These are phyloP conservation scores for Cylloceria caligata DNA, from an alignment of 2,888 invertebrate genomes.

Conservation along the genomic window DNA sequence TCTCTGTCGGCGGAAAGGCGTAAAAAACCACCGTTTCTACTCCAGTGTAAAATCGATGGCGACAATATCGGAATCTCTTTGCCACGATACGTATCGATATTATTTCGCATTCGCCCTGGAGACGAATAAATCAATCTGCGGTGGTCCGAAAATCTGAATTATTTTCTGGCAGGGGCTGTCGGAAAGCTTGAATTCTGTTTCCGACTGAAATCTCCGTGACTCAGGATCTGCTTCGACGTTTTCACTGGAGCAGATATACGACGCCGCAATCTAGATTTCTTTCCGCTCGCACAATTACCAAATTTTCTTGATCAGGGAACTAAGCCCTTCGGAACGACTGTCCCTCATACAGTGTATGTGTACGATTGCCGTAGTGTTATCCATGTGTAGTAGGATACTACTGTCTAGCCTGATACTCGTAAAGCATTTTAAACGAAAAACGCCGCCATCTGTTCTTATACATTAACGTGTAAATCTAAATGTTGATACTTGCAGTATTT, in stretches of 20 bases:
- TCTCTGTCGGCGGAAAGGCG: constrained; percentile 67
- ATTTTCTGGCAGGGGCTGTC: not conserved
- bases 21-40: constrained; percentile 12
- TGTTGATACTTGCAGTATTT: constrained; percentile 41
- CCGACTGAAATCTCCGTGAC: constrained; percentile 1
- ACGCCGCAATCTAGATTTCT: not conserved
- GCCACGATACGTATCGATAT: constrained; percentile 8
- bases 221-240: constrained; percentile 20
- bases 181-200: constrained; percentile 13
- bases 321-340: constrained; percentile 42
- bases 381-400: too few relatives aligned
- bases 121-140: constrained; percentile 13
- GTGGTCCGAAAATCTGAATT: not conserved
- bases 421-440: constrained; percentile 60
- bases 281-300: constrained; percentile 11
- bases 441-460: constrained; percentile 19
- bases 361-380: constrained; percentile 59
- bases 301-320: constrained; percentile 5
- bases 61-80: constrained; percentile 1
- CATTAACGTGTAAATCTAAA: constrained; percentile 45
- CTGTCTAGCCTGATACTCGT: constrained; percentile 42
- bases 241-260: constrained; percentile 21
- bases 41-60: constrained; percentile 3
- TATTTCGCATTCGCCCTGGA: constrained; percentile 10
- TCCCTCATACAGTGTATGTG: constrained; percentile 56